These are phyloP conservation scores for Eclectus roratus DNA, from an alignment of 2,113 vertebrate genomes.

Conservation along the genomic window DNA sequence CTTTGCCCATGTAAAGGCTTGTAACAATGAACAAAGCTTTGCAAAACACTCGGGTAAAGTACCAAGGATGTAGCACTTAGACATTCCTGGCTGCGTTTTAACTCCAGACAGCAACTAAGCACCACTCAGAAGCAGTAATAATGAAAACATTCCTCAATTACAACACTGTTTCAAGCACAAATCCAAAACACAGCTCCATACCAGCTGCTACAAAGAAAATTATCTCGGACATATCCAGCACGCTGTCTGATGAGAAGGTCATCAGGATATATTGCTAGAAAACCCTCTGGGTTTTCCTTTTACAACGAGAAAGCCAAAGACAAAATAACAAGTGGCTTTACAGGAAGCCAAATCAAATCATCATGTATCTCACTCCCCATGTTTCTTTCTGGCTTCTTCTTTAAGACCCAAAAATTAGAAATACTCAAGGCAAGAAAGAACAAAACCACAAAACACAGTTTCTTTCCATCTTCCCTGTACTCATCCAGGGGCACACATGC, in stretches of 20 bases:
- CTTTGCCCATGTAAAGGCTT: not conserved
- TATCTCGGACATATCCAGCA: not conserved
- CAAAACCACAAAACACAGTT: not conserved
- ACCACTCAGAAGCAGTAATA: not conserved
- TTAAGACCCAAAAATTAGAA: not conserved
- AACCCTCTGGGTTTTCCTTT: not conserved
- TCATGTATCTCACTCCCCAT: not conserved
- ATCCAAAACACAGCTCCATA: not conserved
- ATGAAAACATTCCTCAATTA: rapidly evolving
- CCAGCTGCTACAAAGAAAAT: not conserved
- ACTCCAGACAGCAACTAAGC: not conserved
- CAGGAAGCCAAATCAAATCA: not conserved
- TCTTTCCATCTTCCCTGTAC: not conserved
- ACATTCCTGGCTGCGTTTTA: not conserved
- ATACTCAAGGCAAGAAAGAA: not conserved
- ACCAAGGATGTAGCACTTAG: rapidly evolving
- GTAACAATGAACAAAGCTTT: not conserved
- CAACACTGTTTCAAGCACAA: not conserved
- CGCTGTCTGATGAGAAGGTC: not conserved
- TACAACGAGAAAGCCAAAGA: not conserved
- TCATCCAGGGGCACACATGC: rapidly evolving
- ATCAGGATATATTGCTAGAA: not conserved
- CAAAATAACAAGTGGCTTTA: not conserved
- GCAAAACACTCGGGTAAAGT: not conserved
- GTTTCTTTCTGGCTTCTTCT: not conserved